A percentile compares a stretch with the other conserved stretches of the same genome.
phyloP scores from a whole-genome alignment of 2,113 vertebrate genomes.

The Hemicordylus capensis region DNA sequence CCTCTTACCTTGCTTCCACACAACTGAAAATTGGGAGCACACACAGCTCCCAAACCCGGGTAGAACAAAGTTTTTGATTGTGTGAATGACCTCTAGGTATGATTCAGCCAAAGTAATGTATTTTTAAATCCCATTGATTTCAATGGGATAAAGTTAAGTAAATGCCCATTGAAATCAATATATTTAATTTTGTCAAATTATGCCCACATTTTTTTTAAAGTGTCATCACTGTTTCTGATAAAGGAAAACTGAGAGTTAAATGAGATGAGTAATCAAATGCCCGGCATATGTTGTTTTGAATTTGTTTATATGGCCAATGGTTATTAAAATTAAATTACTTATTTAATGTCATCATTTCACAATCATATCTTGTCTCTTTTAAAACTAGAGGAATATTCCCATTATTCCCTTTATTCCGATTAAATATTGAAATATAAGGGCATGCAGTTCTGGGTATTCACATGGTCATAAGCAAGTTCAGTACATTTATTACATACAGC shows the following conservation, averaged over 20 bases:
- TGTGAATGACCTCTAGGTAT: no score
- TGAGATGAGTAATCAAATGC: conserved; percentile 77
- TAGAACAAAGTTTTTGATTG: no score
- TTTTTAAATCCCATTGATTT: not conserved
- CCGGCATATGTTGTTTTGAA: conserved; percentile 79
- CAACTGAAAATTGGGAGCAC: no score
- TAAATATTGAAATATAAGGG: conserved; percentile 41
- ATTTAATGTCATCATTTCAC: conserved; percentile 72
- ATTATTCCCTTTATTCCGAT: no score
- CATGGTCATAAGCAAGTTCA: conserved; percentile 48
- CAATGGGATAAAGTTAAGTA: not conserved
- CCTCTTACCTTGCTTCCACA: no score
- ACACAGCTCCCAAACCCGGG: no score
- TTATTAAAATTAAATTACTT: conserved; percentile 77
- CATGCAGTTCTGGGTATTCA: conserved; percentile 46
- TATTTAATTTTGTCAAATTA: not conserved
- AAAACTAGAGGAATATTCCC: conserved; percentile 26
- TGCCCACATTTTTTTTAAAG: conserved; percentile 19
- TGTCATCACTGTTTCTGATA: conserved; percentile 70
- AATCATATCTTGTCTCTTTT: conserved; percentile 41
- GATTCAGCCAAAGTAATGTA: not conserved
- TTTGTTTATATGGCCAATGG: conserved; percentile 77
- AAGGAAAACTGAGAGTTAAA: conserved; percentile 78
- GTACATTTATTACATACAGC: conserved; percentile 36
- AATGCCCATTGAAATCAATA: not conserved